Evolutionary conservation across 2,113 vertebrate species (phyloP), one percentile per base, ranked within the genome.

Genomic region (Ceratotherium simum): DNA sequence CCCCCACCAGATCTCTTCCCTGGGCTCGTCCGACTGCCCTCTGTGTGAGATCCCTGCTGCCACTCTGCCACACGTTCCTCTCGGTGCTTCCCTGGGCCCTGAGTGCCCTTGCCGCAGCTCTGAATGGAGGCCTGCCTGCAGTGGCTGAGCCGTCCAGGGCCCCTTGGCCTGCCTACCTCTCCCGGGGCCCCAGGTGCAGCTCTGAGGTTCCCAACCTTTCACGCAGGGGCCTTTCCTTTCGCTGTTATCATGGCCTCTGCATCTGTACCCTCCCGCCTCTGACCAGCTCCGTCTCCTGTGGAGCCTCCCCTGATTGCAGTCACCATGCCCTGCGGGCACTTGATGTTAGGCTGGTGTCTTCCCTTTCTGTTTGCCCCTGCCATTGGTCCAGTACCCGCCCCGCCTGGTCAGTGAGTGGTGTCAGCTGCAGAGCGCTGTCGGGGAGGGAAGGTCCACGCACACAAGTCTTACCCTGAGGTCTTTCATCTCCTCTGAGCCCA

Each of bases 341-440:
- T 58, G 0, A 0, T 0, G 4, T 51, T 18, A 14, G 58, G 80
- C 12, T 42, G 16, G 29, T 9, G 1, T 21, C 36, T 51, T 25
- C 25, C 54, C 29, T 6, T 42, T 11, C 25, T 48, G 39, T 25
- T 48, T 76, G 20, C 33, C 51, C 8, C 20, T 18, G 27, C 27
- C 79, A 7, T 56, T 0, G 0, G 46, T 36, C 9, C 36, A 31
- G 23, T 10, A 25, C 67, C 48, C 0, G 0, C 56, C 2, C 14
- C 0, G 0, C 33, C 33, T 3, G 1, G 69, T 13, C 13, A 14
- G 33, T 5, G 65, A 23, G n/a, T 9, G 0, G 8, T 2, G 67
- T 54, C 21, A 5, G 85, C 42, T 3, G 1, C 54, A 0, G 4
- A 23, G 67, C 4, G 2, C 31, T 11, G 5, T 5, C 0, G 4